Base-by-base conservation (phyloP, 1,140 invertebrate genomes). In the Trichonephila clavata region DNA sequence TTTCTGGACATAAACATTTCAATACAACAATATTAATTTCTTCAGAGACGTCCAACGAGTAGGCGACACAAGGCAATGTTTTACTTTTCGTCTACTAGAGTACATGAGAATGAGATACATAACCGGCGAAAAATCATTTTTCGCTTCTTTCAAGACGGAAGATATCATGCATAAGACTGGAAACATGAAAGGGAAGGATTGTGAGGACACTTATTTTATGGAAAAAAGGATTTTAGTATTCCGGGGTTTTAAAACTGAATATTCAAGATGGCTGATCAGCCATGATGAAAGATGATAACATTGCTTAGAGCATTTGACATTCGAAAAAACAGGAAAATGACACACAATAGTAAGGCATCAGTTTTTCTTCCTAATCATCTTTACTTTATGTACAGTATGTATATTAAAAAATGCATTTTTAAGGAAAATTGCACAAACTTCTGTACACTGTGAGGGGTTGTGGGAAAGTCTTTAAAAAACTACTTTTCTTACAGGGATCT, bases 391-490 rank as follows among this genome's bases (percentile, higher is more conserved):
- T 92, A 92, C 80, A 86, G 24, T 92, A 92, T 92, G 43, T 90
- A 92, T 92, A 92, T 92, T 92, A 92, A 92, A 90, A 92, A 92
- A 92, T 92, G 90, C 83, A 83, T 91, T 61, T 90, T 91, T 91
- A 91, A 83, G 90, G 90, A 92, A 92, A 92, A 92, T 83, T 86
- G 90, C 80, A 92, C 90, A 92, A 92, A 92, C 20, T 90, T 92
- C 90, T 91, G 90, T 91, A 91, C 83, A 86, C 57, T 86, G 50
- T 80, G 88, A 77, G 81, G 65, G 63, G 24, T 24, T 59, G 59
- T 68, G 83, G 83, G 90, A 68, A 86, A n/a, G 80, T 77, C 57
- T 59, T 92, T 92, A 92, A 92, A 92, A 92, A 92, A 92, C 90
- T 92, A 92, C 90, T 86, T 83, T 92, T 92, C 83, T 20, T 90